phyloP scores from a whole-genome alignment of 2,113 vertebrate genomes.

The Gobiocypris rarus region DNA sequence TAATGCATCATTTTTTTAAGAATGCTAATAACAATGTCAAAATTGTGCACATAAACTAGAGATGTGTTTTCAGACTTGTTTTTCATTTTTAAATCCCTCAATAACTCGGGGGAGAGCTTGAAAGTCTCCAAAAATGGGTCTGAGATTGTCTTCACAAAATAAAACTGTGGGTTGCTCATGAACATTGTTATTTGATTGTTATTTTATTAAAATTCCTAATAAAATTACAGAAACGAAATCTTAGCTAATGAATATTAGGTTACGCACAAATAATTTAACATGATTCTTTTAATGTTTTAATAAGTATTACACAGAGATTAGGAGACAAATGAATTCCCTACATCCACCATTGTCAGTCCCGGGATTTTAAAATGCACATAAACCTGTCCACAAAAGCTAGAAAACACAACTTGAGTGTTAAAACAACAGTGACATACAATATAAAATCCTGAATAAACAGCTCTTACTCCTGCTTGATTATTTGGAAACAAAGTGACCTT shows the following conservation, averaged over 20 bases:
- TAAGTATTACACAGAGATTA: neutral
- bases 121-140: neutral
- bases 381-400: neutral
- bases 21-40: neutral
- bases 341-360: neutral
- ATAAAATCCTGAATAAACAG: neutral
- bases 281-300: neutral
- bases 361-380: neutral
- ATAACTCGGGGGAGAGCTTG: constrained; percentile 2
- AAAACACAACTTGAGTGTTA: neutral
- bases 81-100: constrained; percentile 38
- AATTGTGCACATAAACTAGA: neutral
- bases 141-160: neutral
- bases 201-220: neutral
- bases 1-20: neutral
- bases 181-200: neutral
- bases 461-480: constrained; percentile 19
- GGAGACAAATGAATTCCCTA: neutral
- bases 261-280: neutral
- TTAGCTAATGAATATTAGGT: neutral
- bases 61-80: constrained; percentile 3
- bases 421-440: neutral
- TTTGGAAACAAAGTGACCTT: constrained; percentile 20
- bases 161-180: neutral
- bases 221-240: neutral